Evolutionary conservation across 2,113 vertebrate species (phyloP).

Genomic region (Oncorhynchus tshawytscha): DNA sequence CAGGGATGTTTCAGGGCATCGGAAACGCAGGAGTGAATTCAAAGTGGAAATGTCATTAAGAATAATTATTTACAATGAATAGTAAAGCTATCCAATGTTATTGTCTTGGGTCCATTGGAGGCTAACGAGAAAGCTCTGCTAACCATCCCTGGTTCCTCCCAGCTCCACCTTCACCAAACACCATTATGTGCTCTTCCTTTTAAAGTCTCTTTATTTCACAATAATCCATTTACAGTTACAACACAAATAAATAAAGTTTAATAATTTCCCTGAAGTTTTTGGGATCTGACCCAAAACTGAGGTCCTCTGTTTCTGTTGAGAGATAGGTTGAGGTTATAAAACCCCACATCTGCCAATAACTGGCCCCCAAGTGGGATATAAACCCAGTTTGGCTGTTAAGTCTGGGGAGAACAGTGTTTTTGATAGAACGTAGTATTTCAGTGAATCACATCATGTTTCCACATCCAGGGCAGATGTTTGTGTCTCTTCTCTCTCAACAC

Average conservation of each 20-base stretch:
- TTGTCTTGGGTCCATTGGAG: slow-evolving; percentile 26
- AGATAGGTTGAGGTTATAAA: slow-evolving; percentile 17
- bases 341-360: slow-evolving; percentile 8
- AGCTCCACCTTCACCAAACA: background rate
- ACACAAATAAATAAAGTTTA: slow-evolving; percentile 13
- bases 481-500: slow-evolving; percentile 19
- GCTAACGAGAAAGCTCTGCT: background rate
- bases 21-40: slow-evolving; percentile 1
- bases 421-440: slow-evolving; percentile 13
- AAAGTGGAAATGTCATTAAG: slow-evolving; percentile 36
- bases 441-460: slow-evolving; percentile 16
- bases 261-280: slow-evolving; percentile 13
- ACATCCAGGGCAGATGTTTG: slow-evolving; percentile 31
- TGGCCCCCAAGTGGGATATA: slow-evolving; percentile 15
- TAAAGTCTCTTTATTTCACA: background rate
- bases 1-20: too few relatives aligned
- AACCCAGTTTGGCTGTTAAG: slow-evolving; percentile 28
- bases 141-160: slow-evolving; percentile 12
- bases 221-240: slow-evolving; percentile 7
- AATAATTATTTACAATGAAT: slow-evolving; percentile 20
- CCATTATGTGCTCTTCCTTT: slow-evolving; percentile 9
- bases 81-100: slow-evolving; percentile 12
- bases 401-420: slow-evolving; percentile 2
- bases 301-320: background rate
- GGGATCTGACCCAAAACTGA: slow-evolving; percentile 3